Conservation (phyloP, 2,113 vertebrate genomes). For the Saccopteryx leptura region DNA sequence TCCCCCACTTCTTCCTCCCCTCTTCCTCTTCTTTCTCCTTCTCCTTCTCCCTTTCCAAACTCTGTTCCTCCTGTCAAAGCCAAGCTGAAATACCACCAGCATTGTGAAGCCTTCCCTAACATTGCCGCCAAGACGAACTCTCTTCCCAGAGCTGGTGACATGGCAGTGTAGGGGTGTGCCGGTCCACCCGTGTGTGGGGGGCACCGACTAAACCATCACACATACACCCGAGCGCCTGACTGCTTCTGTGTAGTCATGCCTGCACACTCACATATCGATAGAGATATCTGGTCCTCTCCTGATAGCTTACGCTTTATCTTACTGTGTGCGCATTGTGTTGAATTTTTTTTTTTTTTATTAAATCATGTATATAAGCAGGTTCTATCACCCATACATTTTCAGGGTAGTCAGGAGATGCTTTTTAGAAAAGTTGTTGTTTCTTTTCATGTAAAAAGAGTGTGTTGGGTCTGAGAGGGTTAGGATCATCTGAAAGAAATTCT, state of each 20-base stretch:
- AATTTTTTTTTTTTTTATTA: background rate
- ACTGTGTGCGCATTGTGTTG: background rate
- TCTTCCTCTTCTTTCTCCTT: background rate
- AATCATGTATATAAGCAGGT: background rate
- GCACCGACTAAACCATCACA: background rate
- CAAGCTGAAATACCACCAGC: background rate
- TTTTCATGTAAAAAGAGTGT: background rate
- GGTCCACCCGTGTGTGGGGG: background rate
- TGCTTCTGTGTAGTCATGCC: background rate
- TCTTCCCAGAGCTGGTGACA: background rate
- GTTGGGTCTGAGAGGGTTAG: background rate
- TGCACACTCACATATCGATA: background rate
- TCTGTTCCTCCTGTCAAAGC: background rate
- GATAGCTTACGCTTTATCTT: slow-evolving; percentile 11
- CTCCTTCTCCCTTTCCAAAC: background rate
- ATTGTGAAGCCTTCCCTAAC: background rate
- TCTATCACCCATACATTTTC: background rate
- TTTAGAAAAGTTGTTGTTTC: background rate
- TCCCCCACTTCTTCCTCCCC: no score
- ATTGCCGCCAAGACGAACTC: background rate
- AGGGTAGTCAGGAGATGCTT: background rate
- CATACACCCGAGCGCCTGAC: background rate
- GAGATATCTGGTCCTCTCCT: background rate
- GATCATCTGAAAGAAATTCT: background rate
- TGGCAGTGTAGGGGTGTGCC: fast-evolving